These are phyloP conservation scores for Heliangelus exortis DNA, from an alignment of 2,797 vertebrate species.

Conservation along the genomic window DNA sequence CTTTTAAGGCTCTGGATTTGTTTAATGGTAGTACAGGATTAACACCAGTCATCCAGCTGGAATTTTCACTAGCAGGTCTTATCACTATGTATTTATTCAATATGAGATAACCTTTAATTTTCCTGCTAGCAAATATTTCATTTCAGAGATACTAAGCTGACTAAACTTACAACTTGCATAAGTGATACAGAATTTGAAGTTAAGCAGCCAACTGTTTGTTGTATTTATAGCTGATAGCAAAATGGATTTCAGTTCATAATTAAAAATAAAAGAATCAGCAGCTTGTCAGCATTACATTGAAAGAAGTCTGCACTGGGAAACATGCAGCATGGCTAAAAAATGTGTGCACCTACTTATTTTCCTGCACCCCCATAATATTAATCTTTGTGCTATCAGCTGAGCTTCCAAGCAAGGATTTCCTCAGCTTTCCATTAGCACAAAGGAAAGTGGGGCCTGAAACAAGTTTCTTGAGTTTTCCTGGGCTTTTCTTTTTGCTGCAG, in stretches of 20 bases:
- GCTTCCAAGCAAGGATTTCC: conserved; percentile 17
- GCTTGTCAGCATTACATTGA: conserved; percentile 21
- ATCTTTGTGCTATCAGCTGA: neutral
- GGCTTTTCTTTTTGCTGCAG: neutral
- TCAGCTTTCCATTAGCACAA: neutral
- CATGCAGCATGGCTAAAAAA: neutral
- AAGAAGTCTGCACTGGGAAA: neutral
- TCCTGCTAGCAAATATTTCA: conserved; percentile 48
- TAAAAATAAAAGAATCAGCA: conserved; percentile 50
- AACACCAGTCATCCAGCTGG: conserved; percentile 34
- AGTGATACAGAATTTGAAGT: conserved; percentile 27
- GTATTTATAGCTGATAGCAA: conserved; percentile 42
- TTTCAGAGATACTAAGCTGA: conserved; percentile 52
- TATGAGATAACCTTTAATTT: conserved; percentile 48
- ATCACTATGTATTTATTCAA: conserved; percentile 50
- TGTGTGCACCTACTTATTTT: conserved; percentile 9
- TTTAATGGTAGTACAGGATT: conserved; percentile 43
- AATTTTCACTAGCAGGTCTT: conserved; percentile 52
- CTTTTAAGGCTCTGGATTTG: conserved; percentile 24
- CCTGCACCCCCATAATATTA: conserved; percentile 1
- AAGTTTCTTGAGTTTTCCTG: neutral
- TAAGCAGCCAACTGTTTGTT: conserved; percentile 33
- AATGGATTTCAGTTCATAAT: conserved; percentile 38
- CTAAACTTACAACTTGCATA: conserved; percentile 30
- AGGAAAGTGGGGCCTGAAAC: neutral